Evolutionary conservation across 2,797 vertebrate genomes (phyloP), one percentile per base, ranked within the genome.

Genomic region (Allobates femoralis): DNA sequence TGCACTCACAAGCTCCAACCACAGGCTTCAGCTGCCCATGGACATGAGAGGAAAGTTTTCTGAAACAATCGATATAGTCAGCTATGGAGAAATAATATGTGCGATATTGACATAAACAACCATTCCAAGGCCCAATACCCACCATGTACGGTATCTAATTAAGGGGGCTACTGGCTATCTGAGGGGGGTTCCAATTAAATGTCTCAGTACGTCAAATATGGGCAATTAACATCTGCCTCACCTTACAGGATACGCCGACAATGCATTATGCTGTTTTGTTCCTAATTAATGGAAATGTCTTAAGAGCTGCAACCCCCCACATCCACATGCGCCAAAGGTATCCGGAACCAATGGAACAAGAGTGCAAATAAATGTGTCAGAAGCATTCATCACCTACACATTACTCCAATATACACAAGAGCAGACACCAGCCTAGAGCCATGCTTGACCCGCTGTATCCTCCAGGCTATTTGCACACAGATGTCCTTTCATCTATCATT

Each of bases 1-100:
- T 73, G 37, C 18, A 69, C 67, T 69, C 67, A 69, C 67, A 69
- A 10, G 8, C 32, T 23, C 67, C 67, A 23, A 69, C 67, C 67
- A 73, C 69, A 73, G 18, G 1, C 32, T 19, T 69, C 21, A 21
- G 32, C 66, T 37, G 19, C 66, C 30, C 66, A 34, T 46, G n/a
- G 5, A 67, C 64, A 37, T 21, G 11, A 69, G 32, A 69, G 67
- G 67, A 69, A 69, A 37, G 18, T 41, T 69, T 69, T 23, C 67
- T 12, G 32, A 69, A 21, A 69, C 34, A 69, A 69, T 41, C 32
- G 7, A 69, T 69, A 37, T 37, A 69, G 67, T 69, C 67, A 69
- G 67, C 10, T 69, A 3, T 7, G 10, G 19, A 69, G 3, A 11
- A 69, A 69, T 37, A 69, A 37, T 34, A 69, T 23, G 19, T 69